Base-by-base conservation (phyloP, 1,140 invertebrate species). In the Diabrotica undecimpunctata region DNA sequence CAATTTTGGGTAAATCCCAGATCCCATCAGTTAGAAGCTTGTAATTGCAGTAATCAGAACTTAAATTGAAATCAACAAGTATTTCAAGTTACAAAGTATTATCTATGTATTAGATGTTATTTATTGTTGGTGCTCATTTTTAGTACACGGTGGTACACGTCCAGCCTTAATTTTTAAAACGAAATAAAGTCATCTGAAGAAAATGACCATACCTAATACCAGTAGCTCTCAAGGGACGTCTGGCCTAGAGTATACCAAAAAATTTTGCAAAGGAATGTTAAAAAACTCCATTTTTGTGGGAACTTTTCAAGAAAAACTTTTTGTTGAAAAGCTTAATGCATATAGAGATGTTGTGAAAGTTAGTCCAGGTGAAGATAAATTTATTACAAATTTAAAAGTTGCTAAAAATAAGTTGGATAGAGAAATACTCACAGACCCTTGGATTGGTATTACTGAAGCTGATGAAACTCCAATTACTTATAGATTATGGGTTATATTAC, bases 331-430 rank as follows among this genome's bases (percentile, higher is more conserved):
- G n/a, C 41, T 75, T 8, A 63, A 67, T 8, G 60, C 66, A 2
- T 75, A 75, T 54, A 58, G 72, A 51, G 70, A 74, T 59, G 68
- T 75, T 0, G 66, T 75, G 0, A 73, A 62, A 64, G 57, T 75
- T 10, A 36, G 52, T 35, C 52, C 61, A 11, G 62, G 62, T 41
- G 74, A 75, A 64, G 54, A 61, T 9, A 60, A 72, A 6, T 70
- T 75, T 11, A 74, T 73, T 51, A 61, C 62, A 41, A 72, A 73
- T 61, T 36, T 75, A 0, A 46, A 50, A 11, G 54, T 60, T 41
- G 72, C 72, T 5, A 70, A 64, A 13, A 68, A 61, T 55, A 71
- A 68, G 52, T 50, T 71, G 10, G 61, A 53, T 11, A 8, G 61
- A 50, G 55, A 64, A 11, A 57, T 65, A 14, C 14, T 53, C 5